Evolutionary conservation across 2,888 invertebrate genomes (phyloP).

Genomic region (Erebia epiphron): DNA sequence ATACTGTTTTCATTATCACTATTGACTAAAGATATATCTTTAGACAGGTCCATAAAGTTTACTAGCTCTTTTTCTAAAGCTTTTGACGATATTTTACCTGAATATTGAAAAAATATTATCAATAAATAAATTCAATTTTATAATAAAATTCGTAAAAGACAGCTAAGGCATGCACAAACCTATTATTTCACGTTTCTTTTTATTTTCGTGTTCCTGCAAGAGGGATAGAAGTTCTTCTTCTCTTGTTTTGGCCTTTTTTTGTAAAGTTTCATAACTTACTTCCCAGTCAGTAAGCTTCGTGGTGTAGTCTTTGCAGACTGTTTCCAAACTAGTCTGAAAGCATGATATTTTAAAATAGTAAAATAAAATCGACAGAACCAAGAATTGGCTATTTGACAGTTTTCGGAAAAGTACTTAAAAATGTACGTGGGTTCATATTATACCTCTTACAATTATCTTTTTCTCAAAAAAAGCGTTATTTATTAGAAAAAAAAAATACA

Average conservation of each 20-base stretch:
- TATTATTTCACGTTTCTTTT: constrained; percentile 40
- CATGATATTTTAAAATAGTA: not conserved
- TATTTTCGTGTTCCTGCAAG: constrained; percentile 62
- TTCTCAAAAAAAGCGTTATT: too few species aligned
- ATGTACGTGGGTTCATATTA: too few species aligned
- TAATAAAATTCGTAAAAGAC: constrained; percentile 13
- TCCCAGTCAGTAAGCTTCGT: constrained; percentile 74
- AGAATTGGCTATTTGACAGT: too few species aligned
- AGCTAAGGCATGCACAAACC: constrained; percentile 47
- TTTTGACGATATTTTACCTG: constrained; percentile 51
- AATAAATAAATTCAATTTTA: not conserved
- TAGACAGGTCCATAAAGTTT: constrained; percentile 63
- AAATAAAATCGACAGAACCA: not conserved
- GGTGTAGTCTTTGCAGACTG: constrained; percentile 52
- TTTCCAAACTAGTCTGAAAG: constrained; percentile 58
- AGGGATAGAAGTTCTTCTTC: constrained; percentile 80
- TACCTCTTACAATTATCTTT: too few species aligned
- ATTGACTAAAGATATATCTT: constrained; percentile 63
- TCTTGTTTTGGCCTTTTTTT: constrained; percentile 75
- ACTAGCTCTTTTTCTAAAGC: constrained; percentile 51
- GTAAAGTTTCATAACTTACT: constrained; percentile 78
- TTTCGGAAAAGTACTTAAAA: too few species aligned
- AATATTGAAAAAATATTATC: constrained; percentile 32
- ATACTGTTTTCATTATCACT: constrained; percentile 63
- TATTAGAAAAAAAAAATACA: too few species aligned